A percentile compares a stretch with the other conserved stretches of the same genome.
Conservation (phyloP, 2,888 invertebrate genomes). For the Ditula angustiorana region DNA sequence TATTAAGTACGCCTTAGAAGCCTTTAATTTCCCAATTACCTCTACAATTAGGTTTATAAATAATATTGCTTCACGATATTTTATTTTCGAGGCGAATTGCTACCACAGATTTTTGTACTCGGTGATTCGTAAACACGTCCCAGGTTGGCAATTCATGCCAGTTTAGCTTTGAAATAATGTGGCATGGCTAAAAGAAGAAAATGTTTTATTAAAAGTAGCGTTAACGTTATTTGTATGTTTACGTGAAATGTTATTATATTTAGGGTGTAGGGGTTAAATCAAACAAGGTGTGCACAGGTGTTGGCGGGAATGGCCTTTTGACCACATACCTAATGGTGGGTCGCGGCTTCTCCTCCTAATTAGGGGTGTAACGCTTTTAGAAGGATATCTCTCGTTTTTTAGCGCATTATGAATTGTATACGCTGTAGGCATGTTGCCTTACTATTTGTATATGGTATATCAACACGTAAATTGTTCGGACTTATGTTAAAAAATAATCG, state of each 20-base stretch:
- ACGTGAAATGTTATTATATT: conserved; percentile 29
- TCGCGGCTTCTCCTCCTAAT: conserved; percentile 51
- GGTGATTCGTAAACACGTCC: background rate
- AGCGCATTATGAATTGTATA: conserved; percentile 46
- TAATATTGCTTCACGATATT: conserved; percentile 1
- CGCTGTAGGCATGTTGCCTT: conserved; percentile 40
- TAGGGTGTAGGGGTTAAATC: conserved; percentile 35
- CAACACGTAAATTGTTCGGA: conserved; percentile 37
- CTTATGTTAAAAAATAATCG: conserved; percentile 59
- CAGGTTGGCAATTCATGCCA: background rate
- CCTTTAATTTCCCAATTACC: conserved; percentile 34
- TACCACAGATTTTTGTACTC: background rate
- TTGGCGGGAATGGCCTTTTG: conserved; percentile 47
- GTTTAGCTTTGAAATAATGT: conserved; percentile 1
- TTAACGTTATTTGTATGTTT: conserved; percentile 15
- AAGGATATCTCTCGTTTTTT: conserved; percentile 45
- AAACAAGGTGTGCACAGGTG: conserved; percentile 51
- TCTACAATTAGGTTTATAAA: conserved; percentile 29
- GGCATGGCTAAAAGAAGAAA: background rate
- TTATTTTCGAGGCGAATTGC: background rate
- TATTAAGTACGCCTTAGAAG: conserved; percentile 34
- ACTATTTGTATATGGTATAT: background rate
- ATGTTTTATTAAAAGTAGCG: conserved; percentile 5
- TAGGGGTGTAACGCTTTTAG: conserved; percentile 52
- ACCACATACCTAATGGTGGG: conserved; percentile 53